Base-by-base conservation (phyloP, 2,888 invertebrate species). In the Strigamia maritima region DNA sequence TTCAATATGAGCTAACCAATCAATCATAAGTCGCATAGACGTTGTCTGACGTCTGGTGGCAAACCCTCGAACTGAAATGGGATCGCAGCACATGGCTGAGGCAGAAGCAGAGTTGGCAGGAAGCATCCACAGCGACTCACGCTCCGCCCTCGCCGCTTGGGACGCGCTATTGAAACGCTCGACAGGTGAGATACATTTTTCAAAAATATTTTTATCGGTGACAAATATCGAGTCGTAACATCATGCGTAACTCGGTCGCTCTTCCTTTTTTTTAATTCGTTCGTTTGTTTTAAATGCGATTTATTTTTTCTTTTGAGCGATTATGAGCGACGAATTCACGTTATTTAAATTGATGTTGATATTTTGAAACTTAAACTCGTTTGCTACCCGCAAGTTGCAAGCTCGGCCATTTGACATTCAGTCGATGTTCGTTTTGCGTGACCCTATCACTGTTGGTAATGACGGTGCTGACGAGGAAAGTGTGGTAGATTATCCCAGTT, bases 31-130 rank as follows among this genome's bases (percentile, higher is more conserved):
- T 6, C 49, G 19, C 7, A 19, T 49, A 19, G 49, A 49, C 49
- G n/a, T n/a, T 6, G 49, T 49, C 49, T 49, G 49, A 12, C 49
- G 49, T 49, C 49, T 49, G 49, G 49, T 7, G 49, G 49, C 49
- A 49, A 49, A 16, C 1, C 3, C n/a, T n/a, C 16, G 49, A 49
- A 49, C 49, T n/a, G 49, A 49, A 49, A 49, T 19, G 49, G 16
- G 49, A 6, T 49, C 49, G 49, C 49, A n/a, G 49, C 49, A 49
- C 49, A 49, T 49, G 49, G 49, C 49, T 49, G 49, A 49, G 49
- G 49, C 49, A 49, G 49, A 49, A 49, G 49, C 49, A 49, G 49
- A 49, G 49, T 49, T 49, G 49, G 49, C 49, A 49, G 49, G 49
- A 49, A 49, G 49, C 49, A 49, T n/a, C 49, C 49, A 49, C 49